Percentiles rank a stretch among this genome's conserved stretches.
phyloP scores from a whole-genome alignment of 2,113 vertebrate species.

The Zosterops borbonicus region DNA sequence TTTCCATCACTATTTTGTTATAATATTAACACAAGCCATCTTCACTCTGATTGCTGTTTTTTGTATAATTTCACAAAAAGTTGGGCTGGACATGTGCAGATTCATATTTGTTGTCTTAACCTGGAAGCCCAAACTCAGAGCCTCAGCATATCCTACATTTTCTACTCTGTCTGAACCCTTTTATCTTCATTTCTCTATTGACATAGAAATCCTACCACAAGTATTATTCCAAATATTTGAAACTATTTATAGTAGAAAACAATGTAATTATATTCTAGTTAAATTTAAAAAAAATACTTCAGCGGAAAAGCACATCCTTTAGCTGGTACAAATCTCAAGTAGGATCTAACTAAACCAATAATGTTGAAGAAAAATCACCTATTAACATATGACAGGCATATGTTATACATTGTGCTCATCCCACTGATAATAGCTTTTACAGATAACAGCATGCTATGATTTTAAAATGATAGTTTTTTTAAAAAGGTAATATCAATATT shows the following conservation, averaged over 20 bases:
- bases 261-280: neutral
- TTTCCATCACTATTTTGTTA: neutral
- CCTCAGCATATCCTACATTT: neutral
- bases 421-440: neutral
- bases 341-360: neutral
- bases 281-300: neutral
- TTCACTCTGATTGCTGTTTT: neutral
- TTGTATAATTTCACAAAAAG: neutral
- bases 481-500: neutral
- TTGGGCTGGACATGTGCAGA: neutral
- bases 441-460: neutral
- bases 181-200: neutral
- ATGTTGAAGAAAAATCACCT: neutral
- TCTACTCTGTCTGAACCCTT: neutral
- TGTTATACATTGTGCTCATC: neutral
- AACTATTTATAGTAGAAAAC: neutral
- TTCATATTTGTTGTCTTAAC: no score
- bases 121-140: neutral
- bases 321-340: neutral
- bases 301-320: neutral
- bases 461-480: neutral
- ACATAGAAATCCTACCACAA: neutral
- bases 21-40: neutral
- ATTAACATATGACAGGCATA: neutral
- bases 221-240: neutral